Conservation (phyloP, 2,888 invertebrate species). For the Apotomis betuletana region DNA sequence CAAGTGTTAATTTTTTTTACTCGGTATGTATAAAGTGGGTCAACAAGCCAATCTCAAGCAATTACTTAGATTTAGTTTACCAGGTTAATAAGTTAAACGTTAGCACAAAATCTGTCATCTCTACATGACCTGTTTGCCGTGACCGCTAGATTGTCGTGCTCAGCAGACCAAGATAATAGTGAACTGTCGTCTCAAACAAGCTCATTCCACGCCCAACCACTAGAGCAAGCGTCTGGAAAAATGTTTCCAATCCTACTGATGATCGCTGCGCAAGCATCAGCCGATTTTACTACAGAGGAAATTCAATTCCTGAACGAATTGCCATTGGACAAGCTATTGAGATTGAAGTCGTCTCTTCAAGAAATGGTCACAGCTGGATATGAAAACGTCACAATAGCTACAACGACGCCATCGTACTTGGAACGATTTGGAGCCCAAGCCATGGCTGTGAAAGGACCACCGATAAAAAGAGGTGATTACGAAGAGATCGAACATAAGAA, state of each 20-base stretch:
- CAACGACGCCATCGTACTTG: slow-evolving; percentile 56
- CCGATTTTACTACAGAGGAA: slow-evolving; percentile 62
- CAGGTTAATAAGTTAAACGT: slow-evolving; percentile 23
- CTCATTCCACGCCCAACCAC: slow-evolving; percentile 53
- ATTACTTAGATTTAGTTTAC: slow-evolving; percentile 5
- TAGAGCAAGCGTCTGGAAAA: slow-evolving; percentile 52
- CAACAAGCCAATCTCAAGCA: neutral
- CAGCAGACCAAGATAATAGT: slow-evolving; percentile 65
- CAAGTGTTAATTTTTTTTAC: too few species aligned
- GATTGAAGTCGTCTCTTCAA: slow-evolving; percentile 80
- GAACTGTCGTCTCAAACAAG: slow-evolving; percentile 46
- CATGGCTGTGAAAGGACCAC: slow-evolving; percentile 68
- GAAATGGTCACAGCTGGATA: slow-evolving; percentile 60
- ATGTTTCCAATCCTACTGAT: slow-evolving; percentile 58
- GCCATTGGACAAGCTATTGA: slow-evolving; percentile 87
- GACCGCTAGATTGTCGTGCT: slow-evolving; percentile 67
- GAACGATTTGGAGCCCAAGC: slow-evolving; percentile 74
- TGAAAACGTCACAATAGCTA: slow-evolving; percentile 56
- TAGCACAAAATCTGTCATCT: slow-evolving; percentile 32
- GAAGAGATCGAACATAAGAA: slow-evolving; percentile 77
- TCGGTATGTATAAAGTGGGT: neutral
- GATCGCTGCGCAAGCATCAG: slow-evolving; percentile 48
- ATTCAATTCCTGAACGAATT: slow-evolving; percentile 86
- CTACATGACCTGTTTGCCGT: slow-evolving; percentile 53
- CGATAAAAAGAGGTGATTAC: slow-evolving; percentile 72